Base-by-base conservation (phyloP, 2,888 invertebrate genomes). In the Blastobasis adustella region DNA sequence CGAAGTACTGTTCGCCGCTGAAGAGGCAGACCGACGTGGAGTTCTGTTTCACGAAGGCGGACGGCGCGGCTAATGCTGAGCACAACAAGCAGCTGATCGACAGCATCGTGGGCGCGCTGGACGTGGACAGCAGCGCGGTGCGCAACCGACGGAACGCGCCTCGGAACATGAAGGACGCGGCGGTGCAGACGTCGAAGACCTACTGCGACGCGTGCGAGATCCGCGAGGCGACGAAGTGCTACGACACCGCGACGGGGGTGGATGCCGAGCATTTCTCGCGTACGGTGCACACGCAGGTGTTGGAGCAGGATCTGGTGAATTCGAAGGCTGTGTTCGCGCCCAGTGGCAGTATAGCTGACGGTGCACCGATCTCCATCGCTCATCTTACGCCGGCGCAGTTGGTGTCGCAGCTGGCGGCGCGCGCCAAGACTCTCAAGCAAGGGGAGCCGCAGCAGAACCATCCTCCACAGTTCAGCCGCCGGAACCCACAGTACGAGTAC, bases 361-460 rank as follows among this genome's bases (percentile, higher is more conserved):
- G 77, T 40, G 76, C 77, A 37, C 71, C 82, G 1, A 79, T 88
- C 53, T 88, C 88, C 5, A 84, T 88, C 49, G 78, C 86, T 10
- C 88, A 88, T 53, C 67, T 88, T 60, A 88, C 88, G 9, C 86
- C 88, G 4, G 88, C 88, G 39, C 88, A 88, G 61, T 63, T 88
- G 51, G 86, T 88, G 50, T 86, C 85, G 0, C 88, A 86, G 65
- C 60, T 87, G 46, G 86, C 85, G 37, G 87, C 87, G 7, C 77
- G 86, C 37, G 88, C 88, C 56, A 88, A 87, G 67, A 82, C 85
- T 1, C 54, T 87, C 60, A 80, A 85, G 62, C 78, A 85, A 47
- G 52, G 67, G 1, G 79, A 81, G 2, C 60, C 67, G 0, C 47
- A 23, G 23, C 23, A 23, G 23, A 1, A 23, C 3, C 23, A 23